Evolutionary conservation across 2,113 vertebrate genomes (phyloP).

Genomic region (Apaloderma vittatum): DNA sequence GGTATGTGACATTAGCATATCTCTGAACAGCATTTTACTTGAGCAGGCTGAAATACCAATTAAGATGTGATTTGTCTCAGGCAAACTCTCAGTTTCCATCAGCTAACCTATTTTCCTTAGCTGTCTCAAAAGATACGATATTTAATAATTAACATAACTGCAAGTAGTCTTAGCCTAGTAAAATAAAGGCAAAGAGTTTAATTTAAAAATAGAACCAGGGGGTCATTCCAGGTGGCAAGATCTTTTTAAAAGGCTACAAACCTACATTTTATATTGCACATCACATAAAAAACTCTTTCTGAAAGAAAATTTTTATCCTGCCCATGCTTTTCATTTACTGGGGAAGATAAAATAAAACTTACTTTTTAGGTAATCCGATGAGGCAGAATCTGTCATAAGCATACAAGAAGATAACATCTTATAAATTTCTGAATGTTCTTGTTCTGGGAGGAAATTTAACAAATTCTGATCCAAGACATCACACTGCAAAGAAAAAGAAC

Average conservation of each 20-base stretch:
- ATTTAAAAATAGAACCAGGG: constrained; percentile 46
- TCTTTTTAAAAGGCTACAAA: constrained; percentile 58
- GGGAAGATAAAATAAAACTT: constrained; percentile 64
- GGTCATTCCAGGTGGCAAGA: constrained; percentile 8
- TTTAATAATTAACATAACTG: constrained; percentile 67
- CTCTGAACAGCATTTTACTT: neutral
- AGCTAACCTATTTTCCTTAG: constrained; percentile 61
- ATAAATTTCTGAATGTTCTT: constrained; percentile 87
- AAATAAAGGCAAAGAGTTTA: constrained; percentile 7
- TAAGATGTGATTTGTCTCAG: constrained; percentile 64
- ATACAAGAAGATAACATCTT: constrained; percentile 85
- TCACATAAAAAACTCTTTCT: neutral
- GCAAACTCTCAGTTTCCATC: constrained; percentile 38
- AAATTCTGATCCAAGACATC: constrained; percentile 88
- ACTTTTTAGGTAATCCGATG: constrained; percentile 83
- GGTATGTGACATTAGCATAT: neutral
- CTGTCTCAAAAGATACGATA: constrained; percentile 48
- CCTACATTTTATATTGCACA: constrained; percentile 37
- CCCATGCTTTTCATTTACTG: neutral
- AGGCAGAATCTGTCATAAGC: constrained; percentile 79
- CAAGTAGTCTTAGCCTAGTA: constrained; percentile 48
- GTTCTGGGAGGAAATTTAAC: constrained; percentile 88
- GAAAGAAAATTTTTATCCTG: neutral
- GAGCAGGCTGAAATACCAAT: constrained; percentile 47
- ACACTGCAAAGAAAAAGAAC: constrained; percentile 78